These are phyloP conservation scores for Conger conger DNA, from an alignment of 2,113 vertebrate genomes.

Conservation along the genomic window DNA sequence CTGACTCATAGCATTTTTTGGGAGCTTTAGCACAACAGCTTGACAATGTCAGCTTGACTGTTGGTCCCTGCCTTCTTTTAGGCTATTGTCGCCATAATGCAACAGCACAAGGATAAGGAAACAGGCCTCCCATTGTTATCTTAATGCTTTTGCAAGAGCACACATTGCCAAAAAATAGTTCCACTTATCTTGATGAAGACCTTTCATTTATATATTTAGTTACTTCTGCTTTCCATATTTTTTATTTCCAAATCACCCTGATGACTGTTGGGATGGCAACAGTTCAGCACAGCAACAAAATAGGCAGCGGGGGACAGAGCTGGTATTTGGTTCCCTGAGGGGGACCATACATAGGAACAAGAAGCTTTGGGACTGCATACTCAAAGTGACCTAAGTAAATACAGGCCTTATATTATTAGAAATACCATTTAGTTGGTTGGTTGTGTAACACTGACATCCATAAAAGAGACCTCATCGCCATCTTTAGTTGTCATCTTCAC, in stretches of 20 bases:
- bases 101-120: not conserved
- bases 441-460: not conserved
- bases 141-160: not conserved
- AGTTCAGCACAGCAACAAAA: not conserved
- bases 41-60: not conserved
- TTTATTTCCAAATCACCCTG: conserved; percentile 14
- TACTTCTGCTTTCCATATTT: not conserved
- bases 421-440: not conserved
- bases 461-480: not conserved
- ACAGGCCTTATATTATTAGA: not conserved
- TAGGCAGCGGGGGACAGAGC: not conserved
- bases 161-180: not conserved
- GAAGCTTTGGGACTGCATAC: not conserved
- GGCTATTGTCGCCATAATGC: not conserved
- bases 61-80: not conserved
- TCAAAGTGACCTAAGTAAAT: not conserved
- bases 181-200: not conserved
- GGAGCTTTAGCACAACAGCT: not conserved
- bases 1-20: not conserved
- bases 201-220: not conserved
- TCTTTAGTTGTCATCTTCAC: not conserved
- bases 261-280: conserved; percentile 3
- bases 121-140: not conserved
- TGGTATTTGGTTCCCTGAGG: not conserved
- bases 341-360: not conserved